A percentile compares a stretch with the other conserved stretches of the same genome.
These are phyloP conservation scores for Volucella zonaria DNA, from an alignment of 2,888 invertebrate species.

Conservation along the genomic window DNA sequence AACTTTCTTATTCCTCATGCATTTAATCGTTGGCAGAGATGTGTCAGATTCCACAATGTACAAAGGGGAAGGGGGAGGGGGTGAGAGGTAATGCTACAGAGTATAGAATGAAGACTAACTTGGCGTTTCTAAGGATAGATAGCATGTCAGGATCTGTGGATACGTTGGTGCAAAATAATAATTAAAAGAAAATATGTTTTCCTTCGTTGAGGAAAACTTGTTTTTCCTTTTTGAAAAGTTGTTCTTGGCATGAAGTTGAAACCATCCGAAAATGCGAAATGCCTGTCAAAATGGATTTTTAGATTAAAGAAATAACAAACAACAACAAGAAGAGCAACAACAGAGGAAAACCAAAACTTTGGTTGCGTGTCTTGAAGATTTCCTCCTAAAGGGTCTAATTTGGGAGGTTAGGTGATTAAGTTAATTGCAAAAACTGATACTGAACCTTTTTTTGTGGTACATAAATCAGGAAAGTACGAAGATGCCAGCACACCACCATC, in stretches of 20 bases:
- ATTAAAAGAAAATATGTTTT: conserved; percentile 72
- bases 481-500: too few relatives aligned
- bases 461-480: too few relatives aligned
- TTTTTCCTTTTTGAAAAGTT: conserved; percentile 26
- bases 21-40: conserved; percentile 70
- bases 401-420: too few relatives aligned
- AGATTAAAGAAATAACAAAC: conserved; percentile 23
- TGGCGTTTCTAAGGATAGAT: conserved; percentile 52
- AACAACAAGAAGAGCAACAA: too few relatives aligned
- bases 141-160: conserved; percentile 65
- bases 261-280: conserved; percentile 35
- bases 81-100: background rate
- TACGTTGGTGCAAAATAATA: conserved; percentile 72
- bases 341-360: background rate
- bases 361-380: background rate
- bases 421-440: too few relatives aligned
- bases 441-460: too few relatives aligned
- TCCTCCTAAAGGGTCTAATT: too few relatives aligned
- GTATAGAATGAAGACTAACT: background rate
- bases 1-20: conserved; percentile 69
- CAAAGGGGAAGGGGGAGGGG: background rate
- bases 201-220: conserved; percentile 14
- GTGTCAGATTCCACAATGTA: conserved; percentile 56
- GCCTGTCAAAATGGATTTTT: conserved; percentile 60
- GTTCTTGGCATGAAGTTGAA: conserved; percentile 43